Conservation (phyloP, 2,113 vertebrate genomes). For the Menidia beryllina region DNA sequence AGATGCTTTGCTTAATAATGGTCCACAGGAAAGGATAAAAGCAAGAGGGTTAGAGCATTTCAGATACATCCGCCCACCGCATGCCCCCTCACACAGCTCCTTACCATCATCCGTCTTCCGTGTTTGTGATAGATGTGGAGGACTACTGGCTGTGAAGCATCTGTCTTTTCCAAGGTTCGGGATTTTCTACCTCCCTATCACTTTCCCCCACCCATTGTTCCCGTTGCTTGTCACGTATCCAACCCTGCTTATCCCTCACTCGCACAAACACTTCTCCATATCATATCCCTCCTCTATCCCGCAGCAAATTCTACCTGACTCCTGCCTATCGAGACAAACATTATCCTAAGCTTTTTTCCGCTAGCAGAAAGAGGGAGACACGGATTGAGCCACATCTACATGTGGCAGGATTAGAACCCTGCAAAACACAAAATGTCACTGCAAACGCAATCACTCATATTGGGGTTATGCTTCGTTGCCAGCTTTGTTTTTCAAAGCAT, state of each 20-base stretch:
- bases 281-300: slow-evolving; percentile 44
- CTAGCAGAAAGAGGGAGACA: slow-evolving; percentile 19
- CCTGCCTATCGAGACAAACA: slow-evolving; percentile 43
- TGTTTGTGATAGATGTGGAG: slow-evolving; percentile 67
- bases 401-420: slow-evolving; percentile 45
- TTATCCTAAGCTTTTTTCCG: slow-evolving; percentile 53
- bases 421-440: slow-evolving; percentile 41
- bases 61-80: slow-evolving; percentile 35
- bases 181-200: slow-evolving; percentile 59
- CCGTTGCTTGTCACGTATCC: slow-evolving; percentile 72
- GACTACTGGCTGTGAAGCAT: slow-evolving; percentile 61
- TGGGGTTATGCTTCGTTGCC: background rate
- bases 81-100: slow-evolving; percentile 2
- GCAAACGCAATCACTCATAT: slow-evolving; percentile 54
- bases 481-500: slow-evolving; percentile 14
- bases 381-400: slow-evolving; percentile 37
- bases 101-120: slow-evolving; percentile 44
- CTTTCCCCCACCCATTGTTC: slow-evolving; percentile 66
- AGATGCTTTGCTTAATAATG: slow-evolving; percentile 30
- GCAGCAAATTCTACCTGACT: slow-evolving; percentile 61
- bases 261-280: slow-evolving; percentile 55
- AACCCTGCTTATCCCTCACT: slow-evolving; percentile 67
- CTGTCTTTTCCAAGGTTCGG: slow-evolving; percentile 61
- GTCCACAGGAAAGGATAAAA: slow-evolving; percentile 4
- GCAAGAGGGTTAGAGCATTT: slow-evolving; percentile 1